These are phyloP conservation scores for Copidosoma aretas DNA, from an alignment of 2,888 invertebrate genomes.

Conservation along the genomic window DNA sequence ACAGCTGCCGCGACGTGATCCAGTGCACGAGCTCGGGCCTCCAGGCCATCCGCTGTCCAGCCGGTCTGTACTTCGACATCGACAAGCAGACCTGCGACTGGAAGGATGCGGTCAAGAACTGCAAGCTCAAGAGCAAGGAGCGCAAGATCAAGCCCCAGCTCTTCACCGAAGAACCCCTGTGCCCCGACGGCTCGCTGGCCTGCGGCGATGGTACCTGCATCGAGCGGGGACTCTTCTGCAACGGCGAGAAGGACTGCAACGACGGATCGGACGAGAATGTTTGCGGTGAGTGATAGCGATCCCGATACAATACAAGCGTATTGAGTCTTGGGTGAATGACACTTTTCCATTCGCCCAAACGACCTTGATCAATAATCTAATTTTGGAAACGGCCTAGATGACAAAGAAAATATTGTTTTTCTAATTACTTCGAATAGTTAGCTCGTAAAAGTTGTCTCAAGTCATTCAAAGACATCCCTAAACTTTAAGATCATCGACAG, in stretches of 20 bases:
- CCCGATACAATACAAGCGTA: no score
- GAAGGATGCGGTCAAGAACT: slow-evolving; percentile 93
- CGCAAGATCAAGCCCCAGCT: slow-evolving; percentile 85
- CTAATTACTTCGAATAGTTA: no score
- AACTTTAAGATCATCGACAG: no score
- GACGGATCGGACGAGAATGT: slow-evolving; percentile 91
- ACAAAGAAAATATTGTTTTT: no score
- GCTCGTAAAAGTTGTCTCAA: no score
- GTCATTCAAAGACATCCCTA: no score
- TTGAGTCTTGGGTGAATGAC: no score
- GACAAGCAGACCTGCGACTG: slow-evolving; percentile 95
- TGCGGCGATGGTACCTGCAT: slow-evolving; percentile 88
- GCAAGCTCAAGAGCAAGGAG: slow-evolving; percentile 88
- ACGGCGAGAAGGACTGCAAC: slow-evolving; percentile 87
- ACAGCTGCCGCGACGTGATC: slow-evolving; percentile 93
- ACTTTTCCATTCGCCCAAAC: no score
- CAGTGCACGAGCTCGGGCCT: slow-evolving; percentile 94
- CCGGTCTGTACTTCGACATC: slow-evolving; percentile 90
- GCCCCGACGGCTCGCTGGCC: slow-evolving; percentile 84
- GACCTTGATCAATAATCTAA: no score
- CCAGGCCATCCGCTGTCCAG: slow-evolving; percentile 91
- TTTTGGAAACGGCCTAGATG: no score
- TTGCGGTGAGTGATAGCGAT: slow-evolving; percentile 88
- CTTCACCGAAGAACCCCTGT: slow-evolving; percentile 88
- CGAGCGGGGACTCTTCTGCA: slow-evolving; percentile 89